A percentile compares a stretch with the other conserved stretches of the same genome.
phyloP scores from a whole-genome alignment of 2,888 invertebrate genomes.

The Mesorhabditis spiculigera region DNA sequence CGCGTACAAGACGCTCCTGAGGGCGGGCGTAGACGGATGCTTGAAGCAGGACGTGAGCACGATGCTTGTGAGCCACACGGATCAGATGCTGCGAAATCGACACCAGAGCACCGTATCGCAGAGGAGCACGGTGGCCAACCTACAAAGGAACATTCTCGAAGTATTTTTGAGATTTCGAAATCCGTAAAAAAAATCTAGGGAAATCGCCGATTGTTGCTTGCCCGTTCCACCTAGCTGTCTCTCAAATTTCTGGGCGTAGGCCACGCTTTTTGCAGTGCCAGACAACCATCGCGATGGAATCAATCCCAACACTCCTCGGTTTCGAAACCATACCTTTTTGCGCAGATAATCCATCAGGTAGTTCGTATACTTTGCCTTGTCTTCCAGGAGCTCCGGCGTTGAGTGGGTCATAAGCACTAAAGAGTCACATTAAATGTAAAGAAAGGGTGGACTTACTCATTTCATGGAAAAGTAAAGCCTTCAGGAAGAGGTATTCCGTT shows the following conservation, averaged over 20 bases:
- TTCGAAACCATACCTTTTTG: not conserved
- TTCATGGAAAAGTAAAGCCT: constrained; percentile 4
- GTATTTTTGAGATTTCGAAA: too few relatives aligned
- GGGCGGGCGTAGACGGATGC: not conserved
- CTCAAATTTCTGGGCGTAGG: too few relatives aligned
- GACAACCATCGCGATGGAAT: too few relatives aligned
- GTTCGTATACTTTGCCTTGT: not conserved
- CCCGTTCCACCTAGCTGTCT: too few relatives aligned
- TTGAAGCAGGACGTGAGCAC: not conserved
- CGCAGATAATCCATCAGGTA: not conserved
- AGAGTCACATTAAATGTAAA: not conserved
- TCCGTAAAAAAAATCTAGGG: too few relatives aligned
- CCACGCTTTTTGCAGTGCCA: too few relatives aligned
- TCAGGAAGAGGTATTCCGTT: constrained; percentile 1
- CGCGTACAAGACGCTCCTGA: not conserved
- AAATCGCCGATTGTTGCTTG: too few relatives aligned
- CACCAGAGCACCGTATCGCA: not conserved
- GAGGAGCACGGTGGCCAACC: not conserved
- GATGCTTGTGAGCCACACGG: not conserved
- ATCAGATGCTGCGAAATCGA: not conserved
- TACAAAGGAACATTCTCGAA: not conserved
- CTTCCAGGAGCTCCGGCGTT: not conserved
- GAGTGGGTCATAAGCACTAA: not conserved
- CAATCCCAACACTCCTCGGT: too few relatives aligned
- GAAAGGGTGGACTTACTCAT: not conserved